Evolutionary conservation across 2,113 vertebrate species (phyloP), one percentile per base, ranked within the genome.

Genomic region (Chloropsis cyanopogon): DNA sequence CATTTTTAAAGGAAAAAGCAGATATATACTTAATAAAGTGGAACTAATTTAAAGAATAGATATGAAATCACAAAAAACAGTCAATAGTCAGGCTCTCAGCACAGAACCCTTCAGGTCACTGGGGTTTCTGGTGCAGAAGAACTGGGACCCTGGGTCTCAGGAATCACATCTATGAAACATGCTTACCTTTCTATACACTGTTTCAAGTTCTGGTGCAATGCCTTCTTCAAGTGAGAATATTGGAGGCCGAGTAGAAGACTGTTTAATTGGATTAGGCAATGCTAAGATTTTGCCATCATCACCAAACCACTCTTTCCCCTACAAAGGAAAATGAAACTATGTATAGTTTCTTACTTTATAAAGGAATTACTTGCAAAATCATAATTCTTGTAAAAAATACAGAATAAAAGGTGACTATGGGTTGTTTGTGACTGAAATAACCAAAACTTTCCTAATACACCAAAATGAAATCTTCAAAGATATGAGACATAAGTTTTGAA

Each of bases 301-400:
- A 59, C 99, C 99, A 95, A 99, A 99, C 99, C 99, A 99, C 64
- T 98, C 98, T 69, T 97, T 98, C 13, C 97, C 99, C 99, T 99
- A 82, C 7, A 80, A 63, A 82, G 11, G 71, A 90, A 76, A 94
- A 56, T 53, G 44, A 19, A 46, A 76, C 35, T 29, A 47, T 17
- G 41, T 4, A 33, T n/a, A 49, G 5, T 44, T 80, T 82, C 70
- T 73, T 82, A 44, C 25, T 52, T 64, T 24, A 56, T n/a, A 41
- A 9, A 82, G 26, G 75, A 86, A 54, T 47, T 52, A 63, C 25
- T 65, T 71, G 37, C 11, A 87, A 79, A 93, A 66, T n/a, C 65
- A 2, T 29, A 75, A 47, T 29, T 65, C 44, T 78, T 78, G 39
- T 29, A n/a, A 76, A 92, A 78, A 44, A 18, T 21, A 63, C 4